phyloP scores from a whole-genome alignment of 1,140 invertebrate genomes.

The Drosophila teissieri region DNA sequence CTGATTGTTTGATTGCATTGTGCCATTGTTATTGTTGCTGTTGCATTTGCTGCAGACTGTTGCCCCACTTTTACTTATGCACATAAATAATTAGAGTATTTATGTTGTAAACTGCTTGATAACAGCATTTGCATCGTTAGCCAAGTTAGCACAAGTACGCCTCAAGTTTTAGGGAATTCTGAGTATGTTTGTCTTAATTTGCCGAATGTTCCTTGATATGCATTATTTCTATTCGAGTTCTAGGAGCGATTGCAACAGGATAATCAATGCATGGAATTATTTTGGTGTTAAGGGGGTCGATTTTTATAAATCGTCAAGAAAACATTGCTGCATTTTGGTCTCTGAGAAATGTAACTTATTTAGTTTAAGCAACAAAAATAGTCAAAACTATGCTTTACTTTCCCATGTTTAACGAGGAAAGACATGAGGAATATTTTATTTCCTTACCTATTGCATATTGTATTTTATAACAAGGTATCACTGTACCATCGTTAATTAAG shows the following conservation, averaged over 20 bases:
- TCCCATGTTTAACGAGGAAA: too few relatives aligned
- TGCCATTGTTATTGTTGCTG: slow-evolving; percentile 15
- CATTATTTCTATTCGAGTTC: neutral
- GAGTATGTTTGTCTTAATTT: slow-evolving; percentile 5
- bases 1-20: slow-evolving; percentile 59
- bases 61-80: slow-evolving; percentile 70
- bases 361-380: too few relatives aligned
- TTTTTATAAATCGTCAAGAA: too few relatives aligned
- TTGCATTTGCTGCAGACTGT: slow-evolving; percentile 31
- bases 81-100: slow-evolving; percentile 59
- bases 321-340: too few relatives aligned
- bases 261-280: too few relatives aligned
- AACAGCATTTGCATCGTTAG: slow-evolving; percentile 50
- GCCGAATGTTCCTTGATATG: slow-evolving; percentile 1
- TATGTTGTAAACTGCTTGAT: slow-evolving; percentile 44
- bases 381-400: too few relatives aligned
- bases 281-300: too few relatives aligned
- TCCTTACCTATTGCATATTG: neutral
- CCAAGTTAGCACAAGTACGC: slow-evolving; percentile 34
- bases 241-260: neutral
- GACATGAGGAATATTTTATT: too few relatives aligned
- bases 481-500: neutral
- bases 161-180: slow-evolving; percentile 10
- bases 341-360: too few relatives aligned
- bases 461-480: neutral